Evolutionary conservation across 2,113 vertebrate species (phyloP).

Genomic region (Phylloscopus whistleri): DNA sequence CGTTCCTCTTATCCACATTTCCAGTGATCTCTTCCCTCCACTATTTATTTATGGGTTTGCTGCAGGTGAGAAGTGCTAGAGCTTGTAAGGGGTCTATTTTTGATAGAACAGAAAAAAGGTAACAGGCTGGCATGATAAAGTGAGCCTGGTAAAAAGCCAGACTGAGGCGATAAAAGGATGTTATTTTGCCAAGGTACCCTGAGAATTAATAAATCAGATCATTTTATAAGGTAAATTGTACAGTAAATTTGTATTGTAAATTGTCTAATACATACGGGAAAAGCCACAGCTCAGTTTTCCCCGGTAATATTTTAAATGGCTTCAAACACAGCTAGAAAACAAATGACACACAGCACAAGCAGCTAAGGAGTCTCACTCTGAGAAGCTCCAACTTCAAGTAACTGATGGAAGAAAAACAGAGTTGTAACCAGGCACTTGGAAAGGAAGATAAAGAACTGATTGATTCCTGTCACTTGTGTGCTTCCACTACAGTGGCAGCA

Average conservation of each 20-base stretch:
- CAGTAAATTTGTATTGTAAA: background rate
- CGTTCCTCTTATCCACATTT: background rate
- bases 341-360: background rate
- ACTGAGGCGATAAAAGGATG: background rate
- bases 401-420: background rate
- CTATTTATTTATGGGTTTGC: background rate
- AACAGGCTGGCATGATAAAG: background rate
- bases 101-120: background rate
- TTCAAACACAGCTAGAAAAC: background rate
- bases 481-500: background rate
- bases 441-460: background rate
- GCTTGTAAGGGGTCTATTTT: background rate
- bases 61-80: background rate
- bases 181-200: background rate
- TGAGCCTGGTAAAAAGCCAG: background rate
- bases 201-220: slow-evolving; percentile 2
- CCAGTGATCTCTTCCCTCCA: background rate
- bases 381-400: background rate
- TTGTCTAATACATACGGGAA: background rate
- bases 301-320: background rate
- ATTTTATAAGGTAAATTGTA: background rate
- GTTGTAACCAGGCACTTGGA: background rate
- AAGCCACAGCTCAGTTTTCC: background rate
- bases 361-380: background rate
- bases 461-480: background rate